Evolutionary conservation across 1,140 invertebrate genomes (phyloP), one percentile per base, ranked within the genome.

Genomic region (Euschistus heros): DNA sequence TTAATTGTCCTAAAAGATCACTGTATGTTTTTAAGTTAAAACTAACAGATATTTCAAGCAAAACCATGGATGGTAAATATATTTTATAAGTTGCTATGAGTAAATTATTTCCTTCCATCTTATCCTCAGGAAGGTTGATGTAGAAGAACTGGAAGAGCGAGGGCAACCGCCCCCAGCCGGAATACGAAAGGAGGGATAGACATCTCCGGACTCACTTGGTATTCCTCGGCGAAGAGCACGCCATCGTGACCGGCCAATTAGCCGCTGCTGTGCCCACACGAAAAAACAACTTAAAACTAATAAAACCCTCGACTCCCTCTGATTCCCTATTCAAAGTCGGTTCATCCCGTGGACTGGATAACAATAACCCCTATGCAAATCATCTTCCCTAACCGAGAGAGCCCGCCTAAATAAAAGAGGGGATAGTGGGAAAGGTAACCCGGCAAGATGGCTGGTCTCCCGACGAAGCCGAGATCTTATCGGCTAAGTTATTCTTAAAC

Each of bases 201-300:
- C 27, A 30, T 30, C 27, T 30, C 46, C 46, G 2, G 18, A 18
- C 3, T 18, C 18, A 47, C 15, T 47, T 47, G 2, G 46, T 47
- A 47, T 47, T 47, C 46, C 46, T 47, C 46, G 46, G 46, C 46
- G 46, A 18, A 18, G 46, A 47, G 46, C 46, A 30, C 27, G 27
- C 27, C 27, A 18, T 47, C 46, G 46, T 47, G 46, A 47, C 46
- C 3, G 15, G 4, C 46, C 46, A 47, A 47, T 47, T 47, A 47
- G 46, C 18, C 15, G 46, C 15, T 17, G 46, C 14, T 17, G 46
- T 15, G 15, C 46, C 46, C 46, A 47, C 46, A 47, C 46, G 46
- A 47, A 47, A 47, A 47, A 47, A 47, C 46, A 18, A 47, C 46
- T 47, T 15, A 47, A 47, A 47, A 47, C 46, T 47, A 47, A 47